Base-by-base conservation (phyloP, 1,140 invertebrate genomes). In the Drosophila rufa region DNA sequence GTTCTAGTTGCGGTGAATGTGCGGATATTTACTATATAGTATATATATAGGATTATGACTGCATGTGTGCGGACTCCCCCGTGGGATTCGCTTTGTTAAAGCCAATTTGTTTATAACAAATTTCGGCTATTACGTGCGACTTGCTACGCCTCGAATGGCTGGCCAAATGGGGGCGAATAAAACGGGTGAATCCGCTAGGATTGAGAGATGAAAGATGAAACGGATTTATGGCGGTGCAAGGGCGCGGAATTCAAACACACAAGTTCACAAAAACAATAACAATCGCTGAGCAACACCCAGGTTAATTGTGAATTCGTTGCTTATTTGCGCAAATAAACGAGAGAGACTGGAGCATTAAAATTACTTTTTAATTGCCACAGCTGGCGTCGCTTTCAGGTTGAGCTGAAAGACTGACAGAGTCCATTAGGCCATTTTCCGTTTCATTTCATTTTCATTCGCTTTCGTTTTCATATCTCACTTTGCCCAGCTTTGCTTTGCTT, bases 361-460 rank as follows among this genome's bases (percentile, higher is more conserved):
- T 89, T 66, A 80, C 68, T 74, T 74, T 83, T 87, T 87, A 80
- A 87, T 87, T 89, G 80, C 84, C 73, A 75, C 80, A 78, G 80
- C 80, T 70, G 83, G 83, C 51, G 46, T 40, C 50, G 74, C 36
- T 66, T 47, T 46, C 22, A 40, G 36, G 64, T 67, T 42, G 22
- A 68, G 38, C 25, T 67, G 51, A 73, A 66, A 65, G 47, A 59
- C 51, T 83, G 60, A 59, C 70, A 69, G 61, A 80, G 81, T 89
- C 84, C 83, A 86, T 86, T 86, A 86, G 76, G 70, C 47, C 59
- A 51, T 76, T 89, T 80, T 64, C 45, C 66, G 62, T 79, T 83
- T 79, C 76, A 48, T 86, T 79, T 81, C 64, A 36, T 79, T 82
- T 79, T 38, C 27, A 30, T 30, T 30, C 42, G 53, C 53, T 40